phyloP scores from a whole-genome alignment of 37 sponge, comb jelly and placozoan species.

The Theonella swinhoei region DNA sequence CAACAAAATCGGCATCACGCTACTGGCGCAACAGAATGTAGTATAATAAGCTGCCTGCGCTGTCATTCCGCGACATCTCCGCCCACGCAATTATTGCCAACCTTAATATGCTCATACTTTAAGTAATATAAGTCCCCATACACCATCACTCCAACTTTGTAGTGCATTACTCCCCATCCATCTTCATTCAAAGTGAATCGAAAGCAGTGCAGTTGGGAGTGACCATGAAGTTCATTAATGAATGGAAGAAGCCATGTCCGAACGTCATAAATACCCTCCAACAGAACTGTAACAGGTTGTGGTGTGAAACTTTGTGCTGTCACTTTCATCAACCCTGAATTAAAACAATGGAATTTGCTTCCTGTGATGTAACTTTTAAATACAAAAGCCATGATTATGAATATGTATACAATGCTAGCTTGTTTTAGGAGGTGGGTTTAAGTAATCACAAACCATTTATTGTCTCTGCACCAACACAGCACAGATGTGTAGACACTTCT shows the following conservation, averaged over 20 bases:
- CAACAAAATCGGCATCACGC: no score
- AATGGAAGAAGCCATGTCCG: slow-evolving; percentile 23
- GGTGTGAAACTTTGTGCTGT: slow-evolving; percentile 21
- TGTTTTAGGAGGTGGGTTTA: no score
- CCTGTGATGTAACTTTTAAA: no score
- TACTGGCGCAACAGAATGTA: no score
- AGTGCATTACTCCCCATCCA: slow-evolving; percentile 25
- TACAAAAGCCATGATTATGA: no score
- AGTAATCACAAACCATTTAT: background rate
- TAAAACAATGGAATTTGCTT: background rate
- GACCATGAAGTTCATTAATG: slow-evolving; percentile 29
- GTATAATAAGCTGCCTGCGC: no score
- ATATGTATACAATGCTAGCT: no score
- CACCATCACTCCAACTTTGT: slow-evolving; percentile 17
- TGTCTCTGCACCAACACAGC: background rate
- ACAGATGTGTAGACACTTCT: no score
- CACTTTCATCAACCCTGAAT: slow-evolving; percentile 4
- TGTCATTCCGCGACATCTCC: no score
- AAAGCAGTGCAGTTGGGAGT: slow-evolving; percentile 21
- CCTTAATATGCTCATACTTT: background rate
- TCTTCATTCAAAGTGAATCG: slow-evolving; percentile 23
- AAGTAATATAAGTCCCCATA: slow-evolving; percentile 13
- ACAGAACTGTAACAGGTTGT: background rate
- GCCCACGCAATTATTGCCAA: no score
- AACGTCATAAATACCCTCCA: slow-evolving; percentile 24